Base-by-base conservation (phyloP, 2,888 invertebrate species). In the Gymnocheta viridis region DNA sequence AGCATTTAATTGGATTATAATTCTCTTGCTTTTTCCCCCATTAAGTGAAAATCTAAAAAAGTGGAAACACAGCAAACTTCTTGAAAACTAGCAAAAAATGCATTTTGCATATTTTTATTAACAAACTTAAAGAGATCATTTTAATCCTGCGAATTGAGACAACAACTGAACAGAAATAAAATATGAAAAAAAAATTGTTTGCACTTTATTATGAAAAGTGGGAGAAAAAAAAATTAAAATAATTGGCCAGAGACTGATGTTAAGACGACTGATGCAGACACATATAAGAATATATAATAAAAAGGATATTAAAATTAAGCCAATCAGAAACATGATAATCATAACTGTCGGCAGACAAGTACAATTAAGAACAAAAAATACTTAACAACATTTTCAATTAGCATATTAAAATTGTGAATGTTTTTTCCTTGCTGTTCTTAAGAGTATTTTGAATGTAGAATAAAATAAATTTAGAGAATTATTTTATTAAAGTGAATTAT, bases 1-100 rank as follows among this genome's bases (percentile, higher is more conserved):
- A 79, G 54, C 9, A 72, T 47, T 79, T 72, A 72, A 79, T 72
- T 79, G 64, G 64, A 47, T 79, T 79, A 79, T 72, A 79, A 72
- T 64, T 56, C 35, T 35, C 35, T 62, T 62, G n/a, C 58, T 19
- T 54, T 79, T 47, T 19, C 62, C 62, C 27, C 51, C 38, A 38
- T 62, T 51, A 51, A 62, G 19, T 10, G 27, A 27, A 32, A 73
- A 6, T 19, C 9, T 29, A n/a, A 17, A 38, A 38, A 12, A 35
- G 17, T 7, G 24, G 32, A 56, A 67, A 58, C 19, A 2, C 47
- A 9, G 17, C 49, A 76, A 77, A 38, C 47, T 58, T 60, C 56
- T 56, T 76, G 17, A 70, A 64, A 24, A 4, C 24, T 32, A 4
- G 17, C 10, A 29, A 38, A 22, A 47, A 38, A 49, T 19, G 17